phyloP scores from a whole-genome alignment of 2,797 vertebrate genomes.

The Poeciliopsis presidionis region DNA sequence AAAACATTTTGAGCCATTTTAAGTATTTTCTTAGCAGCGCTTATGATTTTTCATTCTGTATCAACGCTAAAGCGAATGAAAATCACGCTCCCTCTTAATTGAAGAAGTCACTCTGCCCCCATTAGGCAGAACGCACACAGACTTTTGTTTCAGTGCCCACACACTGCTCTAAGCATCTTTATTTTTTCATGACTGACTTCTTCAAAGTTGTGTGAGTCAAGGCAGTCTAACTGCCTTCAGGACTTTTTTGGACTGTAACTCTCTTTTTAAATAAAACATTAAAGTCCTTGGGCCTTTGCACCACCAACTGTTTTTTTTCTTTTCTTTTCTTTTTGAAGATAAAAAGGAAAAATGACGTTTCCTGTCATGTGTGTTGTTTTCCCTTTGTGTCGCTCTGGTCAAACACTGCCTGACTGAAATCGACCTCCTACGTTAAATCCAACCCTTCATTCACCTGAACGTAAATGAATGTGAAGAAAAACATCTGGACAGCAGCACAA shows the following conservation, averaged over 20 bases:
- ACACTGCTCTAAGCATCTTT: conserved; percentile 35
- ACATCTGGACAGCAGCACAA: not conserved
- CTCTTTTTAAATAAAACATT: conserved; percentile 67
- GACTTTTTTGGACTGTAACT: conserved; percentile 41
- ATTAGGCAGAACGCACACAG: conserved; percentile 13
- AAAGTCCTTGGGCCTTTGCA: conserved; percentile 36
- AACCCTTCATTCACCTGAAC: conserved; percentile 46
- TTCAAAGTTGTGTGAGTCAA: conserved; percentile 50
- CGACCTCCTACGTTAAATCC: conserved; percentile 36
- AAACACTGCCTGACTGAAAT: conserved; percentile 14
- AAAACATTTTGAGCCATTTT: not conserved
- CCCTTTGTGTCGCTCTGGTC: conserved; percentile 30
- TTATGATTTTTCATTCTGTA: not conserved
- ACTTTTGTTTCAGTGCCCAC: conserved; percentile 39
- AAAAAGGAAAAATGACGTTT: not conserved
- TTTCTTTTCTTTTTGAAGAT: conserved; percentile 35
- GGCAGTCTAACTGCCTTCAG: conserved; percentile 37
- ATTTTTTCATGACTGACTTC: conserved; percentile 51
- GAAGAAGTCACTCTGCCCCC: conserved; percentile 17
- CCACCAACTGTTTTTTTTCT: conserved; percentile 45
- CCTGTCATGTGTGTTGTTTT: conserved; percentile 5
- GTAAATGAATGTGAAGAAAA: conserved; percentile 40
- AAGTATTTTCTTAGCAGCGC: not conserved
- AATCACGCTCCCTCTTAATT: conserved; percentile 16
- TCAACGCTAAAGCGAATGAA: not conserved